Percentiles rank a stretch among this genome's conserved stretches.
These are phyloP conservation scores for Neogobius melanostomus DNA, from an alignment of 2,113 vertebrate species.

Conservation along the genomic window DNA sequence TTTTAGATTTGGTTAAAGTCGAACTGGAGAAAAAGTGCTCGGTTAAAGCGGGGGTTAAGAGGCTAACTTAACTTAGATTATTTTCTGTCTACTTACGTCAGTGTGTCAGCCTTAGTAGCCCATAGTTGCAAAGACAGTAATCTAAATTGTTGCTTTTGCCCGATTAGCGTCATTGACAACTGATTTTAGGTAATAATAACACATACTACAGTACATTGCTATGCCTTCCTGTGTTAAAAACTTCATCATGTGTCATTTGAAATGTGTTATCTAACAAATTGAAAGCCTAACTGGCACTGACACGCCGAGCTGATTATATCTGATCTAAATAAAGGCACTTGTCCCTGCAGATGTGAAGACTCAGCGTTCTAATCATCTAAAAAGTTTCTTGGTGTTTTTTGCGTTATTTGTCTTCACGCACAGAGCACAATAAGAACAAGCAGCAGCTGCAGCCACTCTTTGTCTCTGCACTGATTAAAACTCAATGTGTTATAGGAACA, in stretches of 20 bases:
- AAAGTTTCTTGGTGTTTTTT: constrained; percentile 42
- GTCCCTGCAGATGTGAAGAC: constrained; percentile 23
- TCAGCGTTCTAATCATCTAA: constrained; percentile 36
- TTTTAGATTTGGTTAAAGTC: too few relatives aligned
- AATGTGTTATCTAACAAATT: background rate
- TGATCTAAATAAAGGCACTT: constrained; percentile 22
- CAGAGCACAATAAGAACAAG: constrained; percentile 54
- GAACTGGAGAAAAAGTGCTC: too few relatives aligned
- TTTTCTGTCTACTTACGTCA: too few relatives aligned
- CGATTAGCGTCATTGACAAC: too few relatives aligned
- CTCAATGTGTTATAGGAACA: constrained; percentile 32
- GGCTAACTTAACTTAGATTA: too few relatives aligned
- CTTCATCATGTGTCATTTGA: background rate
- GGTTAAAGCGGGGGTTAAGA: too few relatives aligned
- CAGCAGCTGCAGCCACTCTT: constrained; percentile 51
- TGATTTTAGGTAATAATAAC: too few relatives aligned
- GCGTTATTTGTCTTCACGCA: constrained; percentile 53
- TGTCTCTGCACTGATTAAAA: constrained; percentile 66
- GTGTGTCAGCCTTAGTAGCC: too few relatives aligned
- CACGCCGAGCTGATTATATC: background rate
- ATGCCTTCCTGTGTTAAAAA: too few relatives aligned
- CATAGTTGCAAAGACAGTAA: too few relatives aligned
- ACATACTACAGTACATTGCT: too few relatives aligned
- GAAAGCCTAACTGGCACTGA: background rate
- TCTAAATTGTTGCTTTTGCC: too few relatives aligned